phyloP scores from a whole-genome alignment of 2,888 invertebrate species.

The Agrotis clavis region DNA sequence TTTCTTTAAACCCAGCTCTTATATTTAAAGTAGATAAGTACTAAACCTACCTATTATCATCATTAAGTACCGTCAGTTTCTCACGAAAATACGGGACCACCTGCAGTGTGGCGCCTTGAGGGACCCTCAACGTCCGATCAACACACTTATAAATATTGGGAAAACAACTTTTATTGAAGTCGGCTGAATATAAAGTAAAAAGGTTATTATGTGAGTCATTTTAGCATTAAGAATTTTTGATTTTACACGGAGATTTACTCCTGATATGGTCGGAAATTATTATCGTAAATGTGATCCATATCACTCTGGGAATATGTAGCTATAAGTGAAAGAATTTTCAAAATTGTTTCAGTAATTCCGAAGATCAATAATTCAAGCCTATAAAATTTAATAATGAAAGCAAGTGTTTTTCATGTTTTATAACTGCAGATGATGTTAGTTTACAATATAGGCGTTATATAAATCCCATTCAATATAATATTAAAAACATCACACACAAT shows the following conservation, averaged over 20 bases:
- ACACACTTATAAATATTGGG: slow-evolving; percentile 50
- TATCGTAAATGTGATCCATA: too few relatives aligned
- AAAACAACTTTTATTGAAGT: slow-evolving; percentile 41
- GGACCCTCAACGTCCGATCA: slow-evolving; percentile 34
- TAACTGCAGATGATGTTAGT: neutral
- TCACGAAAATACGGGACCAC: slow-evolving; percentile 58
- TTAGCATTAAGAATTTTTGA: neutral
- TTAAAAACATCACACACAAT: slow-evolving; percentile 59
- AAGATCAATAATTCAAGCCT: too few relatives aligned
- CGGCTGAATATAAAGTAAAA: slow-evolving; percentile 38
- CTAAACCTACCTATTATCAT: slow-evolving; percentile 41
- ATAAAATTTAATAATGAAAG: neutral
- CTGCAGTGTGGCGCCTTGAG: slow-evolving; percentile 61
- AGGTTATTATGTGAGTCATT: slow-evolving; percentile 30
- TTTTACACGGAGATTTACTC: too few relatives aligned
- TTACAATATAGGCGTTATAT: slow-evolving; percentile 38
- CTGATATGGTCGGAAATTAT: too few relatives aligned
- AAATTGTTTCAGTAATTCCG: too few relatives aligned
- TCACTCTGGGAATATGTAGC: too few relatives aligned
- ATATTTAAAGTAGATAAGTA: slow-evolving; percentile 12
- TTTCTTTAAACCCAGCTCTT: neutral
- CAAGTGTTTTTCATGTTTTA: neutral
- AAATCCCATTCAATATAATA: slow-evolving; percentile 49
- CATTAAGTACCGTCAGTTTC: slow-evolving; percentile 50
- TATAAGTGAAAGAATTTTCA: too few relatives aligned